phyloP scores from a whole-genome alignment of 2,797 vertebrate species.

The Artibeus lituratus region DNA sequence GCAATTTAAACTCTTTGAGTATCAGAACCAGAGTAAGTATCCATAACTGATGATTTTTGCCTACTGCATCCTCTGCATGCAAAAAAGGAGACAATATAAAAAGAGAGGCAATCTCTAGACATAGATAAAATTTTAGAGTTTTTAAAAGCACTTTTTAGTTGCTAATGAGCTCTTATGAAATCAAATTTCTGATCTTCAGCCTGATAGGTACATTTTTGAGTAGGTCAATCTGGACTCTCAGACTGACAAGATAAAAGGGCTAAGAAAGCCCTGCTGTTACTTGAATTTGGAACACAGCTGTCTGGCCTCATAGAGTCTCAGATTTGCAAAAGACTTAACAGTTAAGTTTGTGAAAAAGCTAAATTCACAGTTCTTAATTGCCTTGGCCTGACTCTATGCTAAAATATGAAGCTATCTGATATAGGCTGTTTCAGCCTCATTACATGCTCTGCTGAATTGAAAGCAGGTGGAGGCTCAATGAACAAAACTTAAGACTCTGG shows the following conservation, averaged over 20 bases:
- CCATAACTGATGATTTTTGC: neutral
- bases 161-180: conserved; percentile 27
- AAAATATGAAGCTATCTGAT: conserved; percentile 27
- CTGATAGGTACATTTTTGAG: neutral
- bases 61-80: neutral
- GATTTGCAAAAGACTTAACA: neutral
- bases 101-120: neutral
- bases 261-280: neutral
- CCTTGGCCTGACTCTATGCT: neutral
- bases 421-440: neutral
- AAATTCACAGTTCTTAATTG: conserved; percentile 4
- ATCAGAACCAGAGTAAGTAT: neutral
- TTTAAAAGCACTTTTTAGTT: conserved; percentile 38
- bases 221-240: neutral
- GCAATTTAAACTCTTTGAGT: conserved; percentile 2
- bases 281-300: neutral
- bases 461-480: conserved; percentile 12
- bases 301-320: neutral
- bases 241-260: neutral
- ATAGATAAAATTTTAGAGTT: neutral
- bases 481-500: conserved; percentile 14
- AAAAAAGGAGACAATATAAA: neutral
- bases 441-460: neutral
- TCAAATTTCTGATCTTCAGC: conserved; percentile 12
- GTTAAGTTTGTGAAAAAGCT: conserved; percentile 14